Evolutionary conservation across 2,113 vertebrate genomes (phyloP).

Genomic region (Aptenodytes patagonicus): DNA sequence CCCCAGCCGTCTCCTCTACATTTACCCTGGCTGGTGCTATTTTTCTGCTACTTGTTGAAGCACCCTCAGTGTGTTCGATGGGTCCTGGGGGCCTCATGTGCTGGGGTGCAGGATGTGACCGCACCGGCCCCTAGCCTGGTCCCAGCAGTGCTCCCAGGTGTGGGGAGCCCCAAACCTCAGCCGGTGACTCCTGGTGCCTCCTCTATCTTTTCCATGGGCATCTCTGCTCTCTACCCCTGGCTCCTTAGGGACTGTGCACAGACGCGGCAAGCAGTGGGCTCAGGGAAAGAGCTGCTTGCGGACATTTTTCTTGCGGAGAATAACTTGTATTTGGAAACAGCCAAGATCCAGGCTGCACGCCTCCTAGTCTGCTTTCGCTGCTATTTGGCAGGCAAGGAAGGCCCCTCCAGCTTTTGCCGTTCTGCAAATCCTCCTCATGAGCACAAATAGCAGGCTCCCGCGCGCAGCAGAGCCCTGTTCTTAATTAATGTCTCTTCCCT

Average conservation of each 20-base stretch:
- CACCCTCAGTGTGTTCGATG: rapidly evolving
- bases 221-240: rapidly evolving
- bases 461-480: not conserved
- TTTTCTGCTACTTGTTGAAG: not conserved
- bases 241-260: rapidly evolving
- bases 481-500: not conserved
- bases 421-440: not conserved
- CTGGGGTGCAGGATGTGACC: not conserved
- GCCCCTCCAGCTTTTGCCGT: not conserved
- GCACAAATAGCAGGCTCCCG: not conserved
- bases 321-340: not conserved
- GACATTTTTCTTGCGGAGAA: not conserved
- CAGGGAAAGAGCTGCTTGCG: not conserved
- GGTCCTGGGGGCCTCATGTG: rapidly evolving
- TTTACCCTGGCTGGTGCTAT: too few species aligned
- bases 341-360: not conserved
- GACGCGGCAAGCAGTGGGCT: rapidly evolving
- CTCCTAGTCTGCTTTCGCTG: not conserved
- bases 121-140: not conserved
- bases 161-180: not conserved
- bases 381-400: not conserved
- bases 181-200: not conserved
- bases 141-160: rapidly evolving
- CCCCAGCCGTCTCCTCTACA: rapidly evolving
- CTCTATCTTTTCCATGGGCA: not conserved